A percentile compares a stretch with the other conserved stretches of the same genome.
Evolutionary conservation across 2,113 vertebrate genomes (phyloP).

Genomic region (Columba janthina): DNA sequence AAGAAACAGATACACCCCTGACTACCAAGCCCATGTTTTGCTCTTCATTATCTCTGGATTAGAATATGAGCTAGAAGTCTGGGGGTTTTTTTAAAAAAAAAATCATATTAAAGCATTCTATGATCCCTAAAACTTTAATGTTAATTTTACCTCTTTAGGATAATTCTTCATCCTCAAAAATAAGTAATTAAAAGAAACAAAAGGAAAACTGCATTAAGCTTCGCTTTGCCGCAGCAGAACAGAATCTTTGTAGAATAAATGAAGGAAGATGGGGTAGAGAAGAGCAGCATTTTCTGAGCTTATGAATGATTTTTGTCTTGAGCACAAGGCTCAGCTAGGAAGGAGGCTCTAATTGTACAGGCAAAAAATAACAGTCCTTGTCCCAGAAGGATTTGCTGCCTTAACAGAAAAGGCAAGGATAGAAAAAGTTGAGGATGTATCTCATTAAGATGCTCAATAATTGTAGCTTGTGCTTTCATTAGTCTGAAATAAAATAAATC

Average conservation of each 20-base stretch:
- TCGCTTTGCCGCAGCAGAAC: neutral
- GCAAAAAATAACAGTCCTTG: neutral
- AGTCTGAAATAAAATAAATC: neutral
- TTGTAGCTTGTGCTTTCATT: neutral
- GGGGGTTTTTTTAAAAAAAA: neutral
- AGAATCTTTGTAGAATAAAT: neutral
- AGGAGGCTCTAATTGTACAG: neutral
- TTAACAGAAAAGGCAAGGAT: neutral
- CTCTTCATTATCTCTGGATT: neutral
- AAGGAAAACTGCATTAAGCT: neutral
- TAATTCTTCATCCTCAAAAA: neutral
- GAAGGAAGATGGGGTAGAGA: neutral
- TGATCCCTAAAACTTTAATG: neutral
- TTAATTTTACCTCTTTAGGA: neutral
- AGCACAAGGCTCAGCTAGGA: neutral
- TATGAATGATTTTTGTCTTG: constrained; percentile 6
- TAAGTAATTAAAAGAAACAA: neutral
- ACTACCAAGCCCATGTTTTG: neutral
- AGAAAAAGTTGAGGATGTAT: neutral
- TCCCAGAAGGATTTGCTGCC: neutral
- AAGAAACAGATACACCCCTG: neutral
- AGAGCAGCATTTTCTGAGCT: neutral
- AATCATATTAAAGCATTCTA: neutral
- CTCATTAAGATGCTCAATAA: neutral
- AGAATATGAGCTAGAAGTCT: neutral